Conservation (phyloP, 2,797 vertebrate genomes). For the Danio aesculapii region DNA sequence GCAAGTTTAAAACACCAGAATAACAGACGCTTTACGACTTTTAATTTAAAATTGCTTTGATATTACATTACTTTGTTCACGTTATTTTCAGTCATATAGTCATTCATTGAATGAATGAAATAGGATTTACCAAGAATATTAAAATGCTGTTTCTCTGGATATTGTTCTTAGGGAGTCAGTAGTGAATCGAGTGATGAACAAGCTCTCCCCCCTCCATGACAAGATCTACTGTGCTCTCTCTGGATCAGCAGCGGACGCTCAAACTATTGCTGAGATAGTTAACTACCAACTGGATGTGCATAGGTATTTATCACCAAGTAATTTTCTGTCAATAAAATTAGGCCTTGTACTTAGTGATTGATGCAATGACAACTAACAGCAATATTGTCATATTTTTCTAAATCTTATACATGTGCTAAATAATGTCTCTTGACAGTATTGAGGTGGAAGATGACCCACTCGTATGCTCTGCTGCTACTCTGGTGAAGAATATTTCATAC, state of each 20-base stretch:
- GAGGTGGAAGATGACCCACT: slow-evolving; percentile 82
- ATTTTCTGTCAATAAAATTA: neutral
- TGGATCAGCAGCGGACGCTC: slow-evolving; percentile 89
- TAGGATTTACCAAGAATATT: too few relatives aligned
- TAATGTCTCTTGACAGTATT: slow-evolving; percentile 67
- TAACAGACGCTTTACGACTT: neutral
- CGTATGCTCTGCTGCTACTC: slow-evolving; percentile 84
- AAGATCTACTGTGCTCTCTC: slow-evolving; percentile 90
- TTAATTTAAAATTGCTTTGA: neutral
- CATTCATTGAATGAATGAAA: neutral
- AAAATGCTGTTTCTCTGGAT: neutral
- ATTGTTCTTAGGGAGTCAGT: slow-evolving; percentile 62
- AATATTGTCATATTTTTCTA: neutral
- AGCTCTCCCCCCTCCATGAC: slow-evolving; percentile 81
- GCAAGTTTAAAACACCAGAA: neutral
- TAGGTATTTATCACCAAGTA: slow-evolving; percentile 72
- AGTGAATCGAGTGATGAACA: slow-evolving; percentile 90
- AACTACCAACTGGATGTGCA: slow-evolving; percentile 88
- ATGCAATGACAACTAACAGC: too few relatives aligned
- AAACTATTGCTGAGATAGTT: slow-evolving; percentile 85
- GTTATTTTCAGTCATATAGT: neutral
- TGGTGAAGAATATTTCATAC: slow-evolving; percentile 87
- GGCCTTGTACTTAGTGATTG: neutral
- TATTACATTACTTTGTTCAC: neutral
- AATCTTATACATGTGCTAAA: neutral